Percentiles rank a stretch among this genome's conserved stretches.
These are phyloP conservation scores for Lepidocyrtinus sp. DNA, from an alignment of 2,888 invertebrate genomes.

Conservation along the genomic window DNA sequence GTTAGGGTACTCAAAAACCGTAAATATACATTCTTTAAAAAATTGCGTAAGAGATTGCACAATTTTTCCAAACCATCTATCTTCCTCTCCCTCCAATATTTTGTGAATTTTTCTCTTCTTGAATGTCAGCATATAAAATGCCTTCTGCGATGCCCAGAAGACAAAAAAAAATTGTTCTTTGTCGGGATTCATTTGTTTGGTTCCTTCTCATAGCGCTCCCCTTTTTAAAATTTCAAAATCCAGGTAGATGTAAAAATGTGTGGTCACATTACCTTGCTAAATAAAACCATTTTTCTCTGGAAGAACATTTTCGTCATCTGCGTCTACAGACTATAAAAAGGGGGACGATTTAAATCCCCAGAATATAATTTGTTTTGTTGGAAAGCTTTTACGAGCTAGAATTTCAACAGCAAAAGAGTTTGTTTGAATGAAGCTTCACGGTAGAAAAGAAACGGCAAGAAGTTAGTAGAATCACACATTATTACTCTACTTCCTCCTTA, in stretches of 20 bases:
- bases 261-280: background rate
- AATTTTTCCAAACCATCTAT: background rate
- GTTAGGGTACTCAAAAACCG: background rate
- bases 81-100: background rate
- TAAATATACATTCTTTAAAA: background rate
- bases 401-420: background rate
- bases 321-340: no score
- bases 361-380: constrained; percentile 1
- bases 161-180: background rate
- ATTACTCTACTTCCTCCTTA: no score
- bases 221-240: constrained; percentile 1
- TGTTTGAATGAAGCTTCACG: background rate
- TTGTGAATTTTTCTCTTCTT: background rate
- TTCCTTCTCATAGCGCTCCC: background rate
- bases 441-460: no score
- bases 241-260: background rate
- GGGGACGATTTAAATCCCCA: background rate
- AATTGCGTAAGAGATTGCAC: constrained; percentile 5
- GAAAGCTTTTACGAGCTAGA: constrained; percentile 8
- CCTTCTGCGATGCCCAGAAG: background rate
- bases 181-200: background rate
- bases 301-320: background rate
- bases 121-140: no score
- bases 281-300: background rate
- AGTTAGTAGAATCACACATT: no score